Conservation (phyloP, 2,888 invertebrate genomes). For the Argynnis bischoffii region DNA sequence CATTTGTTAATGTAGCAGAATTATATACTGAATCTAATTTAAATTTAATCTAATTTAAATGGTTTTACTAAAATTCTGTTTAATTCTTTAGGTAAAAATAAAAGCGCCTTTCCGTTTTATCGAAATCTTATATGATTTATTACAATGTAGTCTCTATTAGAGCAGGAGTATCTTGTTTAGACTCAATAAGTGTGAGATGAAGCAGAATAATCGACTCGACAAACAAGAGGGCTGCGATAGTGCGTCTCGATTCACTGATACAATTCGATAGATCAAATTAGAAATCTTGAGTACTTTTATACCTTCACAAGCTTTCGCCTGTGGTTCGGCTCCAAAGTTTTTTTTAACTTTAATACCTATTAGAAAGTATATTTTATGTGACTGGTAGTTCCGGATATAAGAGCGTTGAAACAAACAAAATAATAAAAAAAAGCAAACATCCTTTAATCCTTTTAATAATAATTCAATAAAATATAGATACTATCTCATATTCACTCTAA, state of each 20-base stretch:
- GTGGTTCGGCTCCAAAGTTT: too few species aligned
- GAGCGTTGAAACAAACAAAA: too few species aligned
- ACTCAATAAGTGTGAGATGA: conserved; percentile 76
- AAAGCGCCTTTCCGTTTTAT: neutral
- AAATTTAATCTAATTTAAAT: too few species aligned
- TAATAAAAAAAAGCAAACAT: too few species aligned
- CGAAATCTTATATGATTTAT: conserved; percentile 1
- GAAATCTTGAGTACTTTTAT: conserved; percentile 34
- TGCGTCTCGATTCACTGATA: conserved; percentile 58
- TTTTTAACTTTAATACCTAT: too few species aligned
- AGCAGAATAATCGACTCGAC: conserved; percentile 79
- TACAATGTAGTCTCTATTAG: conserved; percentile 33
- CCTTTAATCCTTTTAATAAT: too few species aligned
- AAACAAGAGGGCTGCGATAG: conserved; percentile 72
- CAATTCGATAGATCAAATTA: conserved; percentile 46
- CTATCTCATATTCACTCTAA: too few species aligned
- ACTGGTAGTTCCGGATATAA: too few species aligned
- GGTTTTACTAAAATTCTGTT: neutral
- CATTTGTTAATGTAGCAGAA: conserved; percentile 1
- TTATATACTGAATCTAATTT: neutral
- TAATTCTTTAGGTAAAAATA: neutral
- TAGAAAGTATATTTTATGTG: too few species aligned
- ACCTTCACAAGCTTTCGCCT: neutral
- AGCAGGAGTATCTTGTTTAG: conserved; percentile 44
- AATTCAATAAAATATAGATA: too few species aligned